Evolutionary conservation across 1,140 invertebrate species (phyloP), one percentile per base, ranked within the genome.

Genomic region (Conopomorpha cramerella): DNA sequence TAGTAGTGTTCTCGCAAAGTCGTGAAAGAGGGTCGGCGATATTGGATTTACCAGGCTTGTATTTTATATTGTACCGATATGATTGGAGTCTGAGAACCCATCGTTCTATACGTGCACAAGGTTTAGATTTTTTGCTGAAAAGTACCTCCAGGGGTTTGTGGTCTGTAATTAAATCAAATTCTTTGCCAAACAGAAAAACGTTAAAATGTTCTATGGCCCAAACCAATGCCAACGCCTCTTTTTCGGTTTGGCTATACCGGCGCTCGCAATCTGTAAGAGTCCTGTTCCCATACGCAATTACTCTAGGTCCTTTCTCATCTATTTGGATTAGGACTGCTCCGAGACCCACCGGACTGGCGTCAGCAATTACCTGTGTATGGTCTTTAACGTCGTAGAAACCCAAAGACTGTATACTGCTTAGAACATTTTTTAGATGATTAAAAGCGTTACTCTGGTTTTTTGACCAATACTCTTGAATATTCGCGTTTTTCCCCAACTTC

Each of bases 401-500:
- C 30, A 31, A 31, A 3, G 30, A 15, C 16, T 34, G 7, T 14
- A 34, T 34, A 3, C 14, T 7, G 3, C 16, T 34, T 8, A 34
- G 17, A 3, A 6, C 12, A 2, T 34, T 4, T 12, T 34, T 34
- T 17, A 34, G 14, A 23, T 18, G 2, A n/a, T 19, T 8, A 13
- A 34, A 34, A 11, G 19, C 10, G 3, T 25, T 13, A 14, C 23
- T 3, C 12, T 34, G 32, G 2, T 18, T 16, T 11, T 19, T 34
- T 34, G 15, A 11, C 32, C 32, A 34, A 8, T 14, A 34, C 14
- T 18, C 8, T n/a, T 18, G 10, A 19, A 34, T 34, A 25, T 14
- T 34, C 7, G 19, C 18, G 3, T 34, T 18, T 19, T 34, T 34
- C 10, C 32, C 18, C 17, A 34, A 16, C 18, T 34, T 34, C 13